A percentile compares a stretch with the other conserved stretches of the same genome.
phyloP scores from a whole-genome alignment of 2,797 vertebrate species.

The Centroberyx gerrardi region DNA sequence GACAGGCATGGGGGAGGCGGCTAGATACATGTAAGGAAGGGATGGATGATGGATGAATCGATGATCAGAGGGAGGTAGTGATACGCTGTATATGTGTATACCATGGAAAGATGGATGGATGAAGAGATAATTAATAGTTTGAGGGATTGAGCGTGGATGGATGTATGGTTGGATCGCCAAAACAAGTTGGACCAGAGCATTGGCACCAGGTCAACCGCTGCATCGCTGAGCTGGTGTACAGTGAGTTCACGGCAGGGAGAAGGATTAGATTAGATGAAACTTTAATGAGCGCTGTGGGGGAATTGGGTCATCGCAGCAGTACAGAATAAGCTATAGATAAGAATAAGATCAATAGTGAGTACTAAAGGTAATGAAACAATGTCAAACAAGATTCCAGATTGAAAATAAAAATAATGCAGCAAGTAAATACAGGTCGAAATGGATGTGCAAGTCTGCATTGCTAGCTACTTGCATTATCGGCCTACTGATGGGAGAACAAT shows the following conservation, averaged over 20 bases:
- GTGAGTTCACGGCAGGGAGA: not conserved
- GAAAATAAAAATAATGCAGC: slow-evolving; percentile 1
- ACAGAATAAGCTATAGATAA: slow-evolving; percentile 41
- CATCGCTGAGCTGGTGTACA: slow-evolving; percentile 1
- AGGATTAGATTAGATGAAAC: slow-evolving; percentile 45
- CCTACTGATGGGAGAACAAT: too few relatives aligned
- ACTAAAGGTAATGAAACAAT: slow-evolving; percentile 54
- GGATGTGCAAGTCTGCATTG: too few relatives aligned
- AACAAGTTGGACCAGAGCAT: too few relatives aligned
- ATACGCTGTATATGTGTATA: too few relatives aligned
- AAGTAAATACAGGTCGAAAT: too few relatives aligned
- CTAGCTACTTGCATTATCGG: too few relatives aligned
- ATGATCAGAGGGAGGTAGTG: too few relatives aligned
- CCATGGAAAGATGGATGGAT: not conserved
- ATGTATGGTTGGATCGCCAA: slow-evolving; percentile 10
- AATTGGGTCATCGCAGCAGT: slow-evolving; percentile 55
- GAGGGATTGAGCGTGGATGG: slow-evolving; percentile 2
- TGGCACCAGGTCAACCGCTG: slow-evolving; percentile 1
- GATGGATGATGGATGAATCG: too few relatives aligned
- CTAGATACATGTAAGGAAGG: too few relatives aligned
- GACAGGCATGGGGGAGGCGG: not conserved
- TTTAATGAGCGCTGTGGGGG: slow-evolving; percentile 57
- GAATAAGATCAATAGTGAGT: slow-evolving; percentile 57
- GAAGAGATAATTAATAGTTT: not conserved
- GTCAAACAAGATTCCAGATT: slow-evolving; percentile 23